A percentile compares a stretch with the other conserved stretches of the same genome.
Evolutionary conservation across 2,888 invertebrate genomes (phyloP).

Genomic region (Dicyrtoma fusca): DNA sequence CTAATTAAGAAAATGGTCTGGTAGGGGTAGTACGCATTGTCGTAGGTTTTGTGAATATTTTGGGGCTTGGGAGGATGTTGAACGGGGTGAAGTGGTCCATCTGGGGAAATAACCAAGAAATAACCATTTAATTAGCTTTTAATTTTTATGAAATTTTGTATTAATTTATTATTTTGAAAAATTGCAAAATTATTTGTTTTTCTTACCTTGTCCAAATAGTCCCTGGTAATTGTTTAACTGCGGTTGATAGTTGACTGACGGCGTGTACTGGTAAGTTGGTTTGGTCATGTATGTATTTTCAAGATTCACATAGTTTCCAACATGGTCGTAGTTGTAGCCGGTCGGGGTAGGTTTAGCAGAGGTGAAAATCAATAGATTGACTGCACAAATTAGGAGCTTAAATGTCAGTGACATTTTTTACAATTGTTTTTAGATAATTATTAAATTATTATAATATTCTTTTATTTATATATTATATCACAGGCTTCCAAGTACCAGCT

Average conservation of each 20-base stretch:
- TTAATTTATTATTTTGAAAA: not conserved
- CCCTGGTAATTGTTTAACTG: not conserved
- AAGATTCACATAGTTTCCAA: slow-evolving; percentile 7
- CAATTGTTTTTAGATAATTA: no score
- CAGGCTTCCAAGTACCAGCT: no score
- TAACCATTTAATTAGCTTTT: no score
- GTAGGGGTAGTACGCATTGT: no score
- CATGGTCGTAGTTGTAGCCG: slow-evolving; percentile 1
- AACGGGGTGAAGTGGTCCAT: no score
- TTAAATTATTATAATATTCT: no score
- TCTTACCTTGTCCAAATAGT: slow-evolving; percentile 1
- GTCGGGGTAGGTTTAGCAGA: not conserved
- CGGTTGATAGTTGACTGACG: not conserved
- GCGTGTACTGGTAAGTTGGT: not conserved
- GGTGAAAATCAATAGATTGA: not conserved
- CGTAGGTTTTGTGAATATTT: no score
- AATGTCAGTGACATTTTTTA: not conserved
- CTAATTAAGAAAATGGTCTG: no score
- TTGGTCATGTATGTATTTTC: slow-evolving; percentile 14
- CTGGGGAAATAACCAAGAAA: no score
- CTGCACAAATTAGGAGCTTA: not conserved
- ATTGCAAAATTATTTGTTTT: not conserved
- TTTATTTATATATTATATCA: no score
- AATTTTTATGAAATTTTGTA: no score
- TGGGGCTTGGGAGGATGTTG: no score